Conservation (phyloP, 2,113 vertebrate species). For the Solenodon paradoxus region DNA sequence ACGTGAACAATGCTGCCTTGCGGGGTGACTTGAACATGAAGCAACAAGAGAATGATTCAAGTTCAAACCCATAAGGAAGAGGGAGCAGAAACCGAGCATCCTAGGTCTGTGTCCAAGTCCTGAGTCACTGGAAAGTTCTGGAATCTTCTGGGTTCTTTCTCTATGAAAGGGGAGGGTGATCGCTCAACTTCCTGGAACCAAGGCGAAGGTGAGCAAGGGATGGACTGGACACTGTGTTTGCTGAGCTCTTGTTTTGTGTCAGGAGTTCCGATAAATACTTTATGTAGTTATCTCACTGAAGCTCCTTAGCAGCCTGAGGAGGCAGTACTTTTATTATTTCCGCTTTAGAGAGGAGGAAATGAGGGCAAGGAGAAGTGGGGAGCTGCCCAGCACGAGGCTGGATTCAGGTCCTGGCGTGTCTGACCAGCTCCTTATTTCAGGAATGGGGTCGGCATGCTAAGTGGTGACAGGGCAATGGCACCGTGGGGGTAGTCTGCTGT, state of each 20-base stretch:
- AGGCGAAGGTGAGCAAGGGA: neutral
- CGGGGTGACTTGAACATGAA: neutral
- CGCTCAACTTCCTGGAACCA: neutral
- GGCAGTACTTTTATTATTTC: neutral
- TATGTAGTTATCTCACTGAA: neutral
- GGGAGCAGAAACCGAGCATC: neutral
- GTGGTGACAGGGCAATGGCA: too few species aligned
- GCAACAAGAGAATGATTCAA: neutral
- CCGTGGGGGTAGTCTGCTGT: too few species aligned
- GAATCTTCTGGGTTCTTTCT: neutral
- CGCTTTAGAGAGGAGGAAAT: neutral
- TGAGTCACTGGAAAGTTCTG: neutral
- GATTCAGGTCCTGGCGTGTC: neutral
- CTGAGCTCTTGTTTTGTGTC: accelerated
- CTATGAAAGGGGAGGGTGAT: neutral
- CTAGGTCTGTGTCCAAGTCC: neutral
- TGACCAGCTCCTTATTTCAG: neutral
- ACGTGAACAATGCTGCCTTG: neutral
- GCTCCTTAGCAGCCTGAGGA: neutral
- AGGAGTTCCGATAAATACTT: neutral
- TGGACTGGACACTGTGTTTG: neutral
- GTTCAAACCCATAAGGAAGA: neutral
- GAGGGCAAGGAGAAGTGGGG: neutral
- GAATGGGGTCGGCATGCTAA: too few species aligned
- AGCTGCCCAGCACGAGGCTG: neutral